Evolutionary conservation across 2,797 vertebrate species (phyloP).

Genomic region (Tenualosa thibaudeaui): DNA sequence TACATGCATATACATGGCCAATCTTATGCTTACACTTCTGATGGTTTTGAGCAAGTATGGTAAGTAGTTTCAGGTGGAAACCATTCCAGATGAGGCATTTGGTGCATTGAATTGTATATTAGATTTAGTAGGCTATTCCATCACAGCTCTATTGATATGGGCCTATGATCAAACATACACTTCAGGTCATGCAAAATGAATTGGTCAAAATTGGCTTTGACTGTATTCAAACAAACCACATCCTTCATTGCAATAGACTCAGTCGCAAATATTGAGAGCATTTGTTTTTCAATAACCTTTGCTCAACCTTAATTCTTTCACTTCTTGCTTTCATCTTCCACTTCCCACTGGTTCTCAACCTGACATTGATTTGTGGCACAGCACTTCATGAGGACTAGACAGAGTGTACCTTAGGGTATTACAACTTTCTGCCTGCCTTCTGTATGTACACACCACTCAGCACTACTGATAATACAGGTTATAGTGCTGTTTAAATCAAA

Average conservation of each 20-base stretch:
- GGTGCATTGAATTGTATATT: neutral
- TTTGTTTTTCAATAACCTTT: conserved; percentile 13
- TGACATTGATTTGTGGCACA: conserved; percentile 9
- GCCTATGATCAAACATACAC: neutral
- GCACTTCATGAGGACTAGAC: neutral
- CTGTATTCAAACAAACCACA: neutral
- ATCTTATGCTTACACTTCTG: neutral
- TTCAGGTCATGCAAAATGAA: neutral
- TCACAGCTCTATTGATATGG: neutral
- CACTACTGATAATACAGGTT: neutral
- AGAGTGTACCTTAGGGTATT: neutral
- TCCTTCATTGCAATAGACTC: neutral
- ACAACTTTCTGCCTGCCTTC: neutral
- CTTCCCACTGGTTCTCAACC: neutral
- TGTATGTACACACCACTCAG: neutral
- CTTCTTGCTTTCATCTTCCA: conserved; percentile 7
- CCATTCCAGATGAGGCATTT: neutral
- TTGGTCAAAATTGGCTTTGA: neutral
- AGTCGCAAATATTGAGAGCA: neutral
- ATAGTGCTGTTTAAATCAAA: neutral
- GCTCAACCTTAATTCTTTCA: neutral
- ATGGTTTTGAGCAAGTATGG: neutral
- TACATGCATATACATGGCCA: neutral
- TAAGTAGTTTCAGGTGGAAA: neutral
- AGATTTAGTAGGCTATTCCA: neutral